Percentiles rank a stretch among this genome's conserved stretches.
These are phyloP conservation scores for Brachionichthys hirsutus DNA, from an alignment of 2,113 vertebrate species.

Conservation along the genomic window DNA sequence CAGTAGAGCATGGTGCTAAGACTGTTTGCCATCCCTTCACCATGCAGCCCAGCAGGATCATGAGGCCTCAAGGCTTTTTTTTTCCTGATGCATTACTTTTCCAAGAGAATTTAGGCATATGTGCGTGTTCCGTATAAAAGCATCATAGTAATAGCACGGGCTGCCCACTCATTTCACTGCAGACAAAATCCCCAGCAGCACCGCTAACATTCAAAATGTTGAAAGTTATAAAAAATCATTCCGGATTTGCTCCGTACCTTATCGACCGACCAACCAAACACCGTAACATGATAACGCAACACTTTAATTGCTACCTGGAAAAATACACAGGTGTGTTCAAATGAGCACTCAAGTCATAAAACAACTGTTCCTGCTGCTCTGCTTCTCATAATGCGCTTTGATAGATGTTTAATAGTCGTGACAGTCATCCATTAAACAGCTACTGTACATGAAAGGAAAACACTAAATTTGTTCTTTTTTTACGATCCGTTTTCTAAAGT, in stretches of 20 bases:
- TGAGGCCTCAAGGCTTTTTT: constrained; percentile 26
- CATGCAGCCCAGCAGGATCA: constrained; percentile 44
- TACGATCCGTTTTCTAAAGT: constrained; percentile 3
- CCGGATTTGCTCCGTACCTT: no score
- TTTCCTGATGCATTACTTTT: constrained; percentile 11
- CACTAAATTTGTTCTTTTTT: constrained; percentile 12
- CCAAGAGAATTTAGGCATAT: constrained; percentile 14
- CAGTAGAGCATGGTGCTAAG: constrained; percentile 63
- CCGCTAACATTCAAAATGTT: not conserved
- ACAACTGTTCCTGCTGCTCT: constrained; percentile 30
- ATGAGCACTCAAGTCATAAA: constrained; percentile 47
- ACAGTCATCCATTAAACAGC: constrained; percentile 32
- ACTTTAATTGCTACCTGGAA: constrained; percentile 57
- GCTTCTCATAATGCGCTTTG: constrained; percentile 39
- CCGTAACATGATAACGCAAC: not conserved
- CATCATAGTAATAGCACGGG: constrained; percentile 26
- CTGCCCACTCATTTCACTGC: constrained; percentile 13
- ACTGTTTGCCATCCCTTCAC: constrained; percentile 47
- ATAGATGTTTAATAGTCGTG: constrained; percentile 23
- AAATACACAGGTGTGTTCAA: constrained; percentile 47
- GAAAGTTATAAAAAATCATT: no score
- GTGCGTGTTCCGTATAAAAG: not conserved
- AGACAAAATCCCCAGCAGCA: constrained; percentile 12
- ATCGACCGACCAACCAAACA: no score
- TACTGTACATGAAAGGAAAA: not conserved